Conservation (phyloP, 2,797 vertebrate species). For the Lepilemur septentrionalis region DNA sequence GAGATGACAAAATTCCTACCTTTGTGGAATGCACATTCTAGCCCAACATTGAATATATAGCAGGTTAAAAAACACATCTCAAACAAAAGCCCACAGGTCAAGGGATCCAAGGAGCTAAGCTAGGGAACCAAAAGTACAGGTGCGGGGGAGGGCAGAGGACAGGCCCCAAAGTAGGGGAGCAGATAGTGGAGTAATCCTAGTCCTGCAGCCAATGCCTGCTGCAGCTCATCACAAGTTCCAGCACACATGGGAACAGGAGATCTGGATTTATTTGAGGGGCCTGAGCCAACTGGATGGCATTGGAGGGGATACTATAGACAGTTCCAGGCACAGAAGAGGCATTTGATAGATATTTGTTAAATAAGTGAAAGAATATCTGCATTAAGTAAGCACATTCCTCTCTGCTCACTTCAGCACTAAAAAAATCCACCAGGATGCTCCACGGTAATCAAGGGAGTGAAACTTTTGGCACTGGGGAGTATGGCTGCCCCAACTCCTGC, state of each 20-base stretch:
- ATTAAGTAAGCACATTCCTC: background rate
- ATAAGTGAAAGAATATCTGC: background rate
- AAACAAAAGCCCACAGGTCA: background rate
- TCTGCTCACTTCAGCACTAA: background rate
- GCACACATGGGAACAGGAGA: background rate
- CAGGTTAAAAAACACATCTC: background rate
- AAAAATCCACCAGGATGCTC: background rate
- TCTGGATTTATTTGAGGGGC: background rate
- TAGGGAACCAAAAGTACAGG: background rate
- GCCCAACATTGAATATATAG: background rate
- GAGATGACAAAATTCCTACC: background rate
- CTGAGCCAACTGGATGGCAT: background rate
- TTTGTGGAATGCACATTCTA: background rate
- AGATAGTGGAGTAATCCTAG: background rate
- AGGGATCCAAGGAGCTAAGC: background rate
- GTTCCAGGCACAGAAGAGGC: background rate
- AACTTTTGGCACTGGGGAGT: background rate
- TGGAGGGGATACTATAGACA: background rate
- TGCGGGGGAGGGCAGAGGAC: background rate
- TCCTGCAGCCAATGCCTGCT: fast-evolving
- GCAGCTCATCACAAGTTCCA: background rate
- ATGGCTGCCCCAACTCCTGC: background rate
- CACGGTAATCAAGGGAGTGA: background rate
- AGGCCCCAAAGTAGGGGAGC: background rate
- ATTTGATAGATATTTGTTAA: background rate